Percentiles rank a stretch among this genome's conserved stretches.
phyloP scores from a whole-genome alignment of 2,113 vertebrate species.

The Mesocricetus auratus region DNA sequence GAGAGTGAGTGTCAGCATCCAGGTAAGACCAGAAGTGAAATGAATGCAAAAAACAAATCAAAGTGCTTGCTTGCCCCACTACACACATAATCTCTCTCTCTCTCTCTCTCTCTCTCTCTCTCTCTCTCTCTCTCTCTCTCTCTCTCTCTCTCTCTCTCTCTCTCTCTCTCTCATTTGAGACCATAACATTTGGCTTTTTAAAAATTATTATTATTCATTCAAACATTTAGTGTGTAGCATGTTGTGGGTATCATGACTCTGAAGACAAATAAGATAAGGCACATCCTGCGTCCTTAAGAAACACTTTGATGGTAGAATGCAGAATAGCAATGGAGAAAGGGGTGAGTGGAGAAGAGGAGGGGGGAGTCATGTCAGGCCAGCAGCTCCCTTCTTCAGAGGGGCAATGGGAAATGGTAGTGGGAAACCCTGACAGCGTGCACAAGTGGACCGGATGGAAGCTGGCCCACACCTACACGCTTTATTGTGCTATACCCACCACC shows the following conservation, averaged over 20 bases:
- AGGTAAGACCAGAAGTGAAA: neutral
- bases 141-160: too few species aligned
- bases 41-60: neutral
- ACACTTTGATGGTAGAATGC: neutral
- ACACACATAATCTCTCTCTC: too few species aligned
- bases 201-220: neutral
- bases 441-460: neutral
- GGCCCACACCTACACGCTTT: neutral
- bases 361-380: neutral
- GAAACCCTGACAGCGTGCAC: rapidly evolving
- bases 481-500: neutral
- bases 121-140: too few species aligned
- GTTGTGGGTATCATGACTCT: neutral
- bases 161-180: too few species aligned
- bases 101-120: too few species aligned
- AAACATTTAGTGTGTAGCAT: neutral
- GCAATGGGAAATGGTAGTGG: neutral
- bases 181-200: neutral
- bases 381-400: neutral
- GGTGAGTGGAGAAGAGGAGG: neutral
- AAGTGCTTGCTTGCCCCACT: neutral
- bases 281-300: neutral
- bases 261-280: neutral
- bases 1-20: neutral
- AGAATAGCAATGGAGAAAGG: neutral